Base-by-base conservation (phyloP, 2,888 invertebrate genomes). In the Ormyrus labotus region DNA sequence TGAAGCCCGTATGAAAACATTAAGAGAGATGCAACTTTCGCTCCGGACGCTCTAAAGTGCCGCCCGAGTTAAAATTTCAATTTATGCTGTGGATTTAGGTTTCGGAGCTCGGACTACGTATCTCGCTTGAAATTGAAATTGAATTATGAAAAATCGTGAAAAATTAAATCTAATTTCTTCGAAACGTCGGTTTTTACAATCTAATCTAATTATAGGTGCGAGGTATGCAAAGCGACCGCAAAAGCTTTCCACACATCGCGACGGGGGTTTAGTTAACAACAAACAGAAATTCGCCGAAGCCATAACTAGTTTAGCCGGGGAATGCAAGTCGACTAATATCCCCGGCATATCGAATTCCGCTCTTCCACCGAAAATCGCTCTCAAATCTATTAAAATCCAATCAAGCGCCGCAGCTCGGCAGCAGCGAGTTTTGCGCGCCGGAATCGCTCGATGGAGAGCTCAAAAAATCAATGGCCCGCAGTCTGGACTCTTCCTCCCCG, bases 301-400 rank as follows among this genome's bases (percentile, higher is more conserved):
- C 34, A 48, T 64, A 64, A 64, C 64, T 6, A 48, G 8, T 48
- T 10, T 45, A 2, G n/a, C 64, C 48, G 6, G 34, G 2, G 34
- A 0, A 34, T 34, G 34, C 19, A 60, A 7, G 6, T 60, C 10
- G 10, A 6, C 57, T 1, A 63, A 63, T 9, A 47, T 34, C 45
- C 61, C 45, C 11, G 5, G 13, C 45, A 10, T 34, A 34, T 47
- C 63, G 63, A 10, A 9, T 10, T 34, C 34, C 45, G 10, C 7
- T n/a, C 7, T n/a, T 4, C 10, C 19, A 48, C 48, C 47, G 48
- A 64, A 48, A n/a, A 10, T 48, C 65, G 55, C n/a, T 11, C 34
- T 65, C 70, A 3, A 73, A 73, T 73, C 78, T 50, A 67, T 78
- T 73, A 78, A 78, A 73, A 78, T 73, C 67, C 73, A 78, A 73